Base-by-base conservation (phyloP, 2,797 vertebrate genomes). In the Echeneis naucrates region DNA sequence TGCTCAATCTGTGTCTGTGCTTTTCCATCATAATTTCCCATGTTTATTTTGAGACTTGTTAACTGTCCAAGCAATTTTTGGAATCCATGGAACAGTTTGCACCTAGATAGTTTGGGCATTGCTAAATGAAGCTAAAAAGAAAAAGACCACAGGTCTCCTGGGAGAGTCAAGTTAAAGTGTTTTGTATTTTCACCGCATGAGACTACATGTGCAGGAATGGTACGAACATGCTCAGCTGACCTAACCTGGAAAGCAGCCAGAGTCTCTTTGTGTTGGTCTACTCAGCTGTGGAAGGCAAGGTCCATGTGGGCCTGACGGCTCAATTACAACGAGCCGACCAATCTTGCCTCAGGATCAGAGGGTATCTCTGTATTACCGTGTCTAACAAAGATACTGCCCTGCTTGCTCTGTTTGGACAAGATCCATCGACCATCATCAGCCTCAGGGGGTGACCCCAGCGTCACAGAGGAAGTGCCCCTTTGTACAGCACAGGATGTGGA, bases 161-260 rank as follows among this genome's bases (percentile, higher is more conserved):
- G 40, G 38, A 79, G 72, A 63, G 37, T 67, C 37, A 62, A 84
- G 60, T 75, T 55, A 68, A 63, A 80, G 62, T 77, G 74, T 78
- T 88, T 83, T 85, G 78, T 79, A 47, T 72, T 68, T 55, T 76
- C 70, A 62, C 84, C 82, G 81, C 68, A 2, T 80, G 84, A 66
- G 45, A 52, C 50, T 67, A n/a, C 68, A 78, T 71, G 72, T 82
- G 58, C 66, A 71, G 77, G 77, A 82, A 79, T 69, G 47, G 47
- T 57, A 42, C 33, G 75, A 57, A 68, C 62, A 69, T 68, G 54
- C 55, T 74, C 47, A 17, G 65, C 77, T 83, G 76, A 74, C 72
- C 87, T 84, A 69, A 78, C 76, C 81, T 93, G 88, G 89, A 91
- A 62, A 26, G 73, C 57, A 55, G 85, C 90, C 87, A 83, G 82